These are phyloP conservation scores for Isichthys henryi DNA, from an alignment of 2,113 vertebrate species.

Conservation along the genomic window DNA sequence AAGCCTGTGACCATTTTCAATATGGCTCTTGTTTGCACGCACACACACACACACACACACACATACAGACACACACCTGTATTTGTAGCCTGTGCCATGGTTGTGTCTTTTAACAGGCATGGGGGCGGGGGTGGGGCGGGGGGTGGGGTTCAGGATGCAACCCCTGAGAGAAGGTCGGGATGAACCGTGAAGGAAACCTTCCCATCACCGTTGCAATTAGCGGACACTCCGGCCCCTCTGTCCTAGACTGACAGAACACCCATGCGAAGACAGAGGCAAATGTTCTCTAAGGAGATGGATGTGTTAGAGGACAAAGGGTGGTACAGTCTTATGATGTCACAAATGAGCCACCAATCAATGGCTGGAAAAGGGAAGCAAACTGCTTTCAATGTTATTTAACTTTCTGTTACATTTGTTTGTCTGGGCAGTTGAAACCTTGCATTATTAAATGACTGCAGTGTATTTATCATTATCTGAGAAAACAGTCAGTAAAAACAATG, in stretches of 20 bases:
- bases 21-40: not conserved
- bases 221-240: not conserved
- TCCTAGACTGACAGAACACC: not conserved
- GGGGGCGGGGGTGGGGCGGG: not conserved
- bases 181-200: not conserved
- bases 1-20: constrained; percentile 17
- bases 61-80: not conserved
- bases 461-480: not conserved
- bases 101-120: not conserved
- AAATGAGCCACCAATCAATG: not conserved
- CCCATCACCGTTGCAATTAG: not conserved
- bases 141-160: too few relatives aligned
- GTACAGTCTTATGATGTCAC: not conserved
- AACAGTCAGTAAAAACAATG: not conserved
- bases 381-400: not conserved
- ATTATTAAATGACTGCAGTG: not conserved
- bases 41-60: not conserved
- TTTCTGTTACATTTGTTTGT: not conserved
- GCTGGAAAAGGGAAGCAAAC: not conserved
- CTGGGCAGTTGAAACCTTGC: not conserved
- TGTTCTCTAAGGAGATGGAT: not conserved
- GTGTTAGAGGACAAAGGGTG: not conserved
- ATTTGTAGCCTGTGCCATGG: not conserved
- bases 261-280: not conserved
- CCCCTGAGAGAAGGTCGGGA: not conserved